A percentile compares a stretch with the other conserved stretches of the same genome.
phyloP scores from a whole-genome alignment of 2,888 invertebrate genomes.

The Andrena marginata region DNA sequence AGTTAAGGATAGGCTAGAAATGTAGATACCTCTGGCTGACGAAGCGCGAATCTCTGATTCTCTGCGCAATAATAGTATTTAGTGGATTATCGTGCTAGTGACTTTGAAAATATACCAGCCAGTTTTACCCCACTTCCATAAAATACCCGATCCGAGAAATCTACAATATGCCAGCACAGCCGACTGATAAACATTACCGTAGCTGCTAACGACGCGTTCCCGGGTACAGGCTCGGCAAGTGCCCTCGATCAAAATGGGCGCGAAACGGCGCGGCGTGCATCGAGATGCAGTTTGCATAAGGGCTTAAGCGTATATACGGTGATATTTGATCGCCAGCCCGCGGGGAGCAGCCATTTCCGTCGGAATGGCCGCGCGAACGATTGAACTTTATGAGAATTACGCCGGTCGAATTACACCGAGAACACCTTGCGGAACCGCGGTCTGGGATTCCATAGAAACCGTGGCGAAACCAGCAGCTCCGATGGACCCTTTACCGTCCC shows the following conservation, averaged over 20 bases:
- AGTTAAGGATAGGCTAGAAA: not conserved
- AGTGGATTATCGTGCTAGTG: not conserved
- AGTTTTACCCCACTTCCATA: conserved; percentile 16
- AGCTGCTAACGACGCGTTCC: conserved; percentile 29
- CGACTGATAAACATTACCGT: conserved; percentile 18
- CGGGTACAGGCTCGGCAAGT: conserved; percentile 2
- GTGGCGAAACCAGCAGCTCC: conserved; percentile 47
- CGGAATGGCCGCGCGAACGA: conserved; percentile 64
- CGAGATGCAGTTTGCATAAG: conserved; percentile 56
- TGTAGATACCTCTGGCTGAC: too few relatives aligned
- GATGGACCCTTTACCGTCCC: conserved; percentile 51
- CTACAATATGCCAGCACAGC: not conserved
- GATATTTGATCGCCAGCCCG: conserved; percentile 62
- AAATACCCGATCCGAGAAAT: not conserved
- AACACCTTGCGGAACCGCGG: conserved; percentile 66
- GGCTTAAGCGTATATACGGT: conserved; percentile 28
- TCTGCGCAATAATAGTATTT: conserved; percentile 1
- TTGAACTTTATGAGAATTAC: conserved; percentile 72
- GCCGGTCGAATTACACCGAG: conserved; percentile 66
- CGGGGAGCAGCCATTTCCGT: conserved; percentile 48
- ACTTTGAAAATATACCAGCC: conserved; percentile 23
- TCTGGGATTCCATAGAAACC: conserved; percentile 41
- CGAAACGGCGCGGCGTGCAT: conserved; percentile 19
- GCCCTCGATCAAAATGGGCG: conserved; percentile 38
- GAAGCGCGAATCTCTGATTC: too few relatives aligned